Evolutionary conservation across 1,140 invertebrate species (phyloP).

Genomic region (Meteorus sp.): DNA sequence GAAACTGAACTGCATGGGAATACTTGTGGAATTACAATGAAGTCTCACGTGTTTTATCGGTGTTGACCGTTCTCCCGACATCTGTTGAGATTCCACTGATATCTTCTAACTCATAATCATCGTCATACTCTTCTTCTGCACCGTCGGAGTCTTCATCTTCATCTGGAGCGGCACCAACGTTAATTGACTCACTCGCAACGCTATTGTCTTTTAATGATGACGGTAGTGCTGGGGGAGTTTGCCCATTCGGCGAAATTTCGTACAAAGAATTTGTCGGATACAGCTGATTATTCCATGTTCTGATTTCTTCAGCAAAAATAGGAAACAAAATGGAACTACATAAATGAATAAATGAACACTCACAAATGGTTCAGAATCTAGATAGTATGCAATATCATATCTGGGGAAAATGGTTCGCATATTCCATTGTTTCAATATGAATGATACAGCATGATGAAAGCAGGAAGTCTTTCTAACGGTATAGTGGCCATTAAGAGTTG

Average conservation of each 20-base stretch:
- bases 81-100: not conserved
- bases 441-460: too few species aligned
- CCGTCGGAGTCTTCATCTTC: slow-evolving; percentile 21
- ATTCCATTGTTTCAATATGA: too few species aligned
- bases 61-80: not conserved
- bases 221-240: slow-evolving; percentile 27
- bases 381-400: too few species aligned
- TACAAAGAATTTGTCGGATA: slow-evolving; percentile 47
- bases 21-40: slow-evolving; percentile 3
- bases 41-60: slow-evolving; percentile 2
- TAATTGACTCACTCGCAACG: slow-evolving; percentile 29
- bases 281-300: slow-evolving; percentile 40
- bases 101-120: slow-evolving; percentile 21
- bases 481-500: too few species aligned
- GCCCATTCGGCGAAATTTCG: slow-evolving; percentile 25
- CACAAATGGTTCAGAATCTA: too few species aligned
- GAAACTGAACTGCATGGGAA: slow-evolving; percentile 15
- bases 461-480: too few species aligned
- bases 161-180: slow-evolving; percentile 19
- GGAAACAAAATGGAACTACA: too few species aligned
- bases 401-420: too few species aligned
- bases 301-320: slow-evolving; percentile 34
- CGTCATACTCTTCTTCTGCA: slow-evolving; percentile 27
- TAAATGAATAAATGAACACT: too few species aligned
- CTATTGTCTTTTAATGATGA: slow-evolving; percentile 32